Conservation (phyloP, 2,113 vertebrate genomes). For the Pteruthius melanotis region DNA sequence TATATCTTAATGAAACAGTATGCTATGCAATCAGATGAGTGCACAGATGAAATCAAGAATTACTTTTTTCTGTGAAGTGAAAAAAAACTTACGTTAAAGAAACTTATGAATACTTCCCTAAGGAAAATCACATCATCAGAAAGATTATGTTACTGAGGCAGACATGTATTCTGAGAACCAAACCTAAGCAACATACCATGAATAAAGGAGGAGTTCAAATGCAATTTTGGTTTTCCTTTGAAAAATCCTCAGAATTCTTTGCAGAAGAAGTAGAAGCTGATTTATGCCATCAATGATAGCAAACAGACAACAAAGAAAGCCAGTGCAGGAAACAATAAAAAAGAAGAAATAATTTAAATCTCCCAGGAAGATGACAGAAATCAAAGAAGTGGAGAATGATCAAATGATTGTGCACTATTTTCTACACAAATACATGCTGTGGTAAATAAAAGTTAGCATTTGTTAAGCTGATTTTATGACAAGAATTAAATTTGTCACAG, state of each 20-base stretch:
- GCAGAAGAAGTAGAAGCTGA: constrained; percentile 33
- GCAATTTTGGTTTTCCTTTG: constrained; percentile 43
- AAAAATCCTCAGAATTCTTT: constrained; percentile 52
- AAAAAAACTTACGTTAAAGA: background rate
- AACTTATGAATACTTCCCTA: background rate
- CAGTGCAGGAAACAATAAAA: constrained; percentile 26
- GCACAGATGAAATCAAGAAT: background rate
- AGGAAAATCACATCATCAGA: background rate
- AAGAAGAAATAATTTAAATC: constrained; percentile 15
- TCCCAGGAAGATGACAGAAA: background rate
- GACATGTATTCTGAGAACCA: background rate
- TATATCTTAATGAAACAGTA: background rate
- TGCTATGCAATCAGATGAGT: background rate
- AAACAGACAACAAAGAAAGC: constrained; percentile 45
- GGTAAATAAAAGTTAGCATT: background rate
- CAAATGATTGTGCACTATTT: background rate
- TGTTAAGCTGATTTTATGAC: background rate
- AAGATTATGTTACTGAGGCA: background rate
- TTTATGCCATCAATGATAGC: constrained; percentile 27
- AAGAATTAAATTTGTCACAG: background rate
- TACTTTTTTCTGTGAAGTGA: background rate
- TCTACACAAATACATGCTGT: background rate
- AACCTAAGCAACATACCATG: constrained; percentile 30
- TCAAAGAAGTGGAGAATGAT: background rate
- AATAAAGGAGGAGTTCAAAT: constrained; percentile 36